Evolutionary conservation across 2,113 vertebrate genomes (phyloP).

Genomic region (Gymnorhina tibicen): DNA sequence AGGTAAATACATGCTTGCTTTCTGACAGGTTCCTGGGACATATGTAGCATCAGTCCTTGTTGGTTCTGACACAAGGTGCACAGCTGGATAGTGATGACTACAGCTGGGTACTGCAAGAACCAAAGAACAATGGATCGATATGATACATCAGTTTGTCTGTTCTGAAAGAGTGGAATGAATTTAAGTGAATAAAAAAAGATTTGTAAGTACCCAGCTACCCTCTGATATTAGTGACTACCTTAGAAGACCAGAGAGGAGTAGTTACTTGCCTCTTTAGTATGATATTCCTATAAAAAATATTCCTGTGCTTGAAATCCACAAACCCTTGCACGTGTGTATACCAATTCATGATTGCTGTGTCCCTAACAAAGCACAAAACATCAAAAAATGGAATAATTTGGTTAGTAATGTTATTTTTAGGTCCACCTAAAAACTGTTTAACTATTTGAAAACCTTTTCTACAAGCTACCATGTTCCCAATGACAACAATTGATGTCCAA

Average conservation of each 20-base stretch:
- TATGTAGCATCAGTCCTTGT: background rate
- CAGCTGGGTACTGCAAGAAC: background rate
- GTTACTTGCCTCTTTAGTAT: background rate
- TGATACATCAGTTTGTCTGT: background rate
- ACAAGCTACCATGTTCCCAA: background rate
- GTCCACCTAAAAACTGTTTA: background rate
- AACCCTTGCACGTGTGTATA: background rate
- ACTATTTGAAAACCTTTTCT: background rate
- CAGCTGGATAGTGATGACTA: background rate
- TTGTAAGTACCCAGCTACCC: background rate
- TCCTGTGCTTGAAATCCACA: background rate
- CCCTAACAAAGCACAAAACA: background rate
- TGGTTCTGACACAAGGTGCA: accelerated
- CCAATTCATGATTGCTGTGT: background rate
- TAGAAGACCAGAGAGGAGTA: background rate
- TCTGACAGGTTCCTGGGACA: background rate
- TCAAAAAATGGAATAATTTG: background rate
- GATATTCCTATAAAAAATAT: background rate
- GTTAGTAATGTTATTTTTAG: background rate
- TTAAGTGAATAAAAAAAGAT: background rate
- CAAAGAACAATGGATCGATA: background rate
- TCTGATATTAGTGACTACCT: background rate
- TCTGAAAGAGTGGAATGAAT: background rate
- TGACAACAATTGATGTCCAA: background rate
- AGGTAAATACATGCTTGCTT: background rate